Evolutionary conservation across 2,113 vertebrate species (phyloP).

Genomic region (Heterotis niloticus): DNA sequence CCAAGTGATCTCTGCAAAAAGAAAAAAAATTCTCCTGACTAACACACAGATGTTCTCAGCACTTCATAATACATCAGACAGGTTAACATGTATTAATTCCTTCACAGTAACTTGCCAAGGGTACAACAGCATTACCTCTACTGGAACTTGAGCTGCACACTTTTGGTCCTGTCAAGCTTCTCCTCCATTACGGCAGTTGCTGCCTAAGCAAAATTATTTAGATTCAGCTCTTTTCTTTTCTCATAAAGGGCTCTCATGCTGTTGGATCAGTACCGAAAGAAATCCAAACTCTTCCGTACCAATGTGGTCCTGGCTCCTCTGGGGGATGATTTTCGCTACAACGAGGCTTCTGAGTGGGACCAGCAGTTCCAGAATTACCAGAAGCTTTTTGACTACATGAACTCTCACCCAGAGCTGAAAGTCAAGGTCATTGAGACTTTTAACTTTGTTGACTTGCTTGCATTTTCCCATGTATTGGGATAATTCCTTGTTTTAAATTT

Average conservation of each 20-base stretch:
- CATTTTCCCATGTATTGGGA: not conserved
- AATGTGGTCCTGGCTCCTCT: conserved; percentile 79
- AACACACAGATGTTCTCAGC: too few species aligned
- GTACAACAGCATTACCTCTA: too few species aligned
- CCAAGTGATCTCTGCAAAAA: too few species aligned
- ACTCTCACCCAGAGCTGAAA: conserved; percentile 75
- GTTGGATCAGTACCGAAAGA: conserved; percentile 90
- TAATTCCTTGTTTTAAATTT: not conserved
- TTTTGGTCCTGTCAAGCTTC: too few species aligned
- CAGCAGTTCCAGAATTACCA: conserved; percentile 88
- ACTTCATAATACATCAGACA: too few species aligned
- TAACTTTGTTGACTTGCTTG: not conserved
- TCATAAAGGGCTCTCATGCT: conserved; percentile 74
- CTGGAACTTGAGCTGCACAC: too few species aligned
- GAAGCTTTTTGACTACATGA: conserved; percentile 83
- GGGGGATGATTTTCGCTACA: conserved; percentile 86
- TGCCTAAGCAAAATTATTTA: not conserved
- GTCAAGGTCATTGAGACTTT: conserved; percentile 71
- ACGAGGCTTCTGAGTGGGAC: conserved; percentile 83
- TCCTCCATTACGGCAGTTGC: too few species aligned
- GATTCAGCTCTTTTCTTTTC: not conserved
- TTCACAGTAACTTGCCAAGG: too few species aligned
- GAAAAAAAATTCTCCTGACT: too few species aligned
- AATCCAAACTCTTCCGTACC: conserved; percentile 85
- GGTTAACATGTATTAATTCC: too few species aligned